phyloP scores from a whole-genome alignment of 2,797 vertebrate genomes.

The Chloroceryle inda region DNA sequence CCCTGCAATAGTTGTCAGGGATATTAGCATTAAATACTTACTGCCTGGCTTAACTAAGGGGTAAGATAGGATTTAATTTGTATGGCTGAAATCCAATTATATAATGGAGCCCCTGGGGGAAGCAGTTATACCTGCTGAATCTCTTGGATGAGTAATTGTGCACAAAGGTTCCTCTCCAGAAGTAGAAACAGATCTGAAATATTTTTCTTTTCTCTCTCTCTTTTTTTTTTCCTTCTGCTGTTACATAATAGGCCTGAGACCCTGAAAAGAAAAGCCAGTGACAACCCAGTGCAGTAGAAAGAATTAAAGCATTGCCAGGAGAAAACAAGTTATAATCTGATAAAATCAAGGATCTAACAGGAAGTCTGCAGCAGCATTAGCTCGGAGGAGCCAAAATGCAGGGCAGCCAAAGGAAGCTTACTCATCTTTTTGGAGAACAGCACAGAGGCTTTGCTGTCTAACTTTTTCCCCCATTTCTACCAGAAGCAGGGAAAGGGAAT shows the following conservation, averaged over 20 bases:
- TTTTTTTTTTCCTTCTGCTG: background rate
- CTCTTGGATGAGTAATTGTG: constrained; percentile 75
- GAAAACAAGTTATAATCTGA: constrained; percentile 69
- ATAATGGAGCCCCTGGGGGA: constrained; percentile 74
- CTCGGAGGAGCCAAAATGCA: constrained; percentile 67
- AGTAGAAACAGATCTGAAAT: constrained; percentile 61
- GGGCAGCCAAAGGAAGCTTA: constrained; percentile 70
- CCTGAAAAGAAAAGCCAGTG: constrained; percentile 57
- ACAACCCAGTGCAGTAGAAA: constrained; percentile 26
- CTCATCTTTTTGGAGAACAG: constrained; percentile 66
- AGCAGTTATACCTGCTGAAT: constrained; percentile 78
- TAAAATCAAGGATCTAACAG: constrained; percentile 66
- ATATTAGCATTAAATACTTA: constrained; percentile 80
- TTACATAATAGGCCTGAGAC: constrained; percentile 65
- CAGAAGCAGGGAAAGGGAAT: constrained; percentile 36
- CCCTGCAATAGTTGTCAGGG: constrained; percentile 73
- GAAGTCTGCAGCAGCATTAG: constrained; percentile 59
- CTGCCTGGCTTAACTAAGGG: constrained; percentile 78
- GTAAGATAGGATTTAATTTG: constrained; percentile 80
- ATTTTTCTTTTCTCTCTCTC: background rate
- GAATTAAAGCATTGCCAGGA: constrained; percentile 59
- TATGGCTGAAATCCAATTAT: constrained; percentile 81
- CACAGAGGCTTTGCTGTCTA: constrained; percentile 50
- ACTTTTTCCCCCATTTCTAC: background rate
- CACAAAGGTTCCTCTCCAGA: constrained; percentile 67